Percentiles rank a stretch among this genome's conserved stretches.
Conservation (phyloP, 2,113 vertebrate species). For the Ibidorhyncha struthersii region DNA sequence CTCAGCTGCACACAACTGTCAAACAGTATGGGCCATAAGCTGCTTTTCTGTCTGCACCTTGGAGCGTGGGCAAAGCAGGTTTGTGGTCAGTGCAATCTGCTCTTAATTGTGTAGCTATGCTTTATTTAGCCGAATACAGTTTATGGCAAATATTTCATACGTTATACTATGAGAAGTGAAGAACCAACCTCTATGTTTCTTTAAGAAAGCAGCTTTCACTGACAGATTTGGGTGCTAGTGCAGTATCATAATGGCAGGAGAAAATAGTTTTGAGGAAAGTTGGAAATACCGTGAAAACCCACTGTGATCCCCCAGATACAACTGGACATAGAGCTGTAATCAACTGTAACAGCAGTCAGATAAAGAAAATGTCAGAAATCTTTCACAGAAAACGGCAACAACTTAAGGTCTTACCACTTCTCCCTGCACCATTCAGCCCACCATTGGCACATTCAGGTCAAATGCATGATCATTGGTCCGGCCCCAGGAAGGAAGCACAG, state of each 20-base stretch:
- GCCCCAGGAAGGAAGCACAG: conserved; percentile 16
- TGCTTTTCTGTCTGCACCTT: background rate
- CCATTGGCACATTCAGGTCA: conserved; percentile 11
- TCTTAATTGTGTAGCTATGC: background rate
- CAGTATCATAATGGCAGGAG: background rate
- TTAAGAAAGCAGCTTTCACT: background rate
- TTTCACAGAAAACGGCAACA: background rate
- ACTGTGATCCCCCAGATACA: background rate
- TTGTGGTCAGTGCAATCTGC: background rate
- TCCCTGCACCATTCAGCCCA: conserved; percentile 68
- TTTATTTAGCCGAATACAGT: background rate
- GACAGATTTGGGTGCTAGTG: background rate
- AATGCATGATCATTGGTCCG: conserved; percentile 26
- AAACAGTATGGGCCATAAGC: background rate
- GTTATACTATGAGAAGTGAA: background rate
- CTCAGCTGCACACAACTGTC: background rate
- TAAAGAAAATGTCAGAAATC: background rate
- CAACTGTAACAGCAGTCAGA: background rate
- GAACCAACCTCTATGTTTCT: background rate
- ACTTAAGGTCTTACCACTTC: conserved; percentile 79
- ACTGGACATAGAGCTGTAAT: background rate
- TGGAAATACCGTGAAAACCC: background rate
- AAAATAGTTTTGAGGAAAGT: background rate
- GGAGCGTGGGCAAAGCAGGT: background rate
- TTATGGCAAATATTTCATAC: background rate